phyloP scores from a whole-genome alignment of 2,113 vertebrate species.

The Sylvia atricapilla region DNA sequence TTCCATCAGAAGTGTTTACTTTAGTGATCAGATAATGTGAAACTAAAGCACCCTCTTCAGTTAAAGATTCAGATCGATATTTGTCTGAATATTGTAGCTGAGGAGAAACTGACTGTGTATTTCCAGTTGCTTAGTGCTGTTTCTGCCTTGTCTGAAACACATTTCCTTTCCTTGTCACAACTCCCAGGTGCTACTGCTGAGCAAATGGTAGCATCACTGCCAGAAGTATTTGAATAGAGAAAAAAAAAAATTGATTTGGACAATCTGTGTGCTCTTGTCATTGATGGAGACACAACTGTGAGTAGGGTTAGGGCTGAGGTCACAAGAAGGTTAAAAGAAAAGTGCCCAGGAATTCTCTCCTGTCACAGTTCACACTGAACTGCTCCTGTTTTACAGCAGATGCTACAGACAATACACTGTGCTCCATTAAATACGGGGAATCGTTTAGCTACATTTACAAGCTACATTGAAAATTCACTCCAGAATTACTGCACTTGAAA shows the following conservation, averaged over 20 bases:
- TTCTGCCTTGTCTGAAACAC: conserved; percentile 33
- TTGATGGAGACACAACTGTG: conserved; percentile 38
- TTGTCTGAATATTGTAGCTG: neutral
- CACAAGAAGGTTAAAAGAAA: conserved; percentile 60
- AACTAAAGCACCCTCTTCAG: neutral
- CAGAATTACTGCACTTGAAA: neutral
- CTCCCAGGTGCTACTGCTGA: conserved; percentile 61
- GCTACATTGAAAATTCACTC: neutral
- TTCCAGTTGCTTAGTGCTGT: conserved; percentile 17
- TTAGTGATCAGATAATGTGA: neutral
- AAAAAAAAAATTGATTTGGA: conserved; percentile 51
- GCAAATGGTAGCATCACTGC: conserved; percentile 54
- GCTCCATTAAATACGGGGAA: conserved; percentile 15
- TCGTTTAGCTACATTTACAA: conserved; percentile 45
- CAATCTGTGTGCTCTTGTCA: conserved; percentile 41
- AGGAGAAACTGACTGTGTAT: neutral
- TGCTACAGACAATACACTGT: conserved; percentile 16
- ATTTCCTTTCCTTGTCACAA: conserved; percentile 59
- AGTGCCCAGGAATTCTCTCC: conserved; percentile 47
- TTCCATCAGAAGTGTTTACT: neutral
- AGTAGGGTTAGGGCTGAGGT: conserved; percentile 29
- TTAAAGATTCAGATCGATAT: conserved; percentile 11
- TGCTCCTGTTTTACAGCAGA: conserved; percentile 14
- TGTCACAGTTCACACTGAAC: conserved; percentile 46
- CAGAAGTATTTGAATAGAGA: conserved; percentile 62